These are phyloP conservation scores for Paedocypris micromegethes DNA, from an alignment of 2,797 vertebrate species.

Conservation along the genomic window DNA sequence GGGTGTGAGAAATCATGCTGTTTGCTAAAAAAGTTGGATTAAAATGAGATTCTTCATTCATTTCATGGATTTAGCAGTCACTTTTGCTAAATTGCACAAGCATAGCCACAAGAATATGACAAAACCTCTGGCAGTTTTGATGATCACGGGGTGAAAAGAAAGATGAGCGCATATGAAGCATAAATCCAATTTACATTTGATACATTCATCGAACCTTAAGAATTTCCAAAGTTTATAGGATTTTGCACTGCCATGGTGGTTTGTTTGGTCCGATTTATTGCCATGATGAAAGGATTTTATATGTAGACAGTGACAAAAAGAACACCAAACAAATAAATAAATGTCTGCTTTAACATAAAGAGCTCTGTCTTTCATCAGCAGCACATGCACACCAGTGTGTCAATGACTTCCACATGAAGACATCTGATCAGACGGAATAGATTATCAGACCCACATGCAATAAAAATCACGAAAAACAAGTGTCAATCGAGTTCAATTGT, in stretches of 20 bases:
- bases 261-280: constrained; percentile 27
- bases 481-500: not conserved
- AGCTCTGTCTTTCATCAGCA: constrained; percentile 37
- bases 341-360: constrained; percentile 34
- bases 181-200: constrained; percentile 9
- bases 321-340: constrained; percentile 41
- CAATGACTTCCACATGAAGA: constrained; percentile 31
- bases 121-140: no score
- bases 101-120: no score
- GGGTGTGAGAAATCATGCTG: not conserved
- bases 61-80: no score
- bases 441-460: not conserved
- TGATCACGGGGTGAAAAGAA: not conserved
- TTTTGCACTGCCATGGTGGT: constrained; percentile 7
- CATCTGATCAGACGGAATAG: constrained; percentile 2
- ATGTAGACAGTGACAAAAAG: constrained; percentile 21
- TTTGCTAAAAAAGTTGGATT: not conserved
- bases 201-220: constrained; percentile 15
- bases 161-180: not conserved
- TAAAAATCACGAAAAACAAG: not conserved
- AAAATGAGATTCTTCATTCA: not conserved
- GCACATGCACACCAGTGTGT: constrained; percentile 21
- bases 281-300: constrained; percentile 28
- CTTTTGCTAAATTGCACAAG: no score
- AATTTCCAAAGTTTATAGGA: constrained; percentile 24